Base-by-base conservation (phyloP, 2,888 invertebrate genomes). In the Caenorhabditis sp. region DNA sequence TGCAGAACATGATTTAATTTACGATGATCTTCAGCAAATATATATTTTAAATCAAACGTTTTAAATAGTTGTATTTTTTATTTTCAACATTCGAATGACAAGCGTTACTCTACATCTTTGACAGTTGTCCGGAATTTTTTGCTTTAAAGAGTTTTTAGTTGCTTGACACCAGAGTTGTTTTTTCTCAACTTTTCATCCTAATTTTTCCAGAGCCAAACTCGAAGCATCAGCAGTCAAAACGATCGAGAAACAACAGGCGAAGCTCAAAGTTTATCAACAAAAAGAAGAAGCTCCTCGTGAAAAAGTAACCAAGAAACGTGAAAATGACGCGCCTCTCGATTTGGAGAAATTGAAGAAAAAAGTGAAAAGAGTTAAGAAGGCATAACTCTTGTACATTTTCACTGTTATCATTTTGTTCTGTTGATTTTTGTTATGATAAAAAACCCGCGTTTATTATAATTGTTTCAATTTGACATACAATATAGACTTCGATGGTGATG, bases 311-410 rank as follows among this genome's bases (percentile, higher is more conserved):
- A 76, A 72, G 61, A 81, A 81, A 59, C 54, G 79, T 20, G 21
- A 25, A 8, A 74, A 54, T 23, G 73, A 72, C 20, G 58, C 63
- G 14, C 62, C 70, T 10, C 69, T 82, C n/a, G 80, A 83, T 69
- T 14, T 82, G 59, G 78, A 79, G 36, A 78, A 77, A 43, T 50
- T 83, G 69, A 83, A 82, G 64, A 74, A 69, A 59, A 82, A 81
- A 61, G 77, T 65, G n/a, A 83, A 83, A 49, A 76, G 79, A 53
- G 62, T 59, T 21, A 79, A 73, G 53, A 69, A 54, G 43, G 10
- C 14, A 14, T 56, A 27, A 25, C 10, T 63, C 14, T 67, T 31
- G 14, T 59, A 49, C 26, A 26, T 59, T 43, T 63, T 56, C 21
- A 57, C 5, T 53, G 12, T 27, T 64, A 31, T 52, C 54, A 63